Conservation (phyloP, 2,888 invertebrate species). For the Biston stratarius region DNA sequence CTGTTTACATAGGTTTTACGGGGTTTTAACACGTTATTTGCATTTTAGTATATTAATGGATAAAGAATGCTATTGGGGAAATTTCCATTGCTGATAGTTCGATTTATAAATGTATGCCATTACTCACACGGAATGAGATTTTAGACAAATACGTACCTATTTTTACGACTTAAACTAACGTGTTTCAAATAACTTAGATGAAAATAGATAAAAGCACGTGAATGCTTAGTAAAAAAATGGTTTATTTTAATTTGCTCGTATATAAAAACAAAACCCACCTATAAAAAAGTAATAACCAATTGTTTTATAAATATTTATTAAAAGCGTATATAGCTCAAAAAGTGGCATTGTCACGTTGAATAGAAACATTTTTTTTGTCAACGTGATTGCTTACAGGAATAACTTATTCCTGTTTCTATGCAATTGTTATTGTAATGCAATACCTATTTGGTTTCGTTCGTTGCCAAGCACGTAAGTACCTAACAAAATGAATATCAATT, state of each 20-base stretch:
- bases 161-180: background rate
- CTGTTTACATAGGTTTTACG: conserved; percentile 53
- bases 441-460: conserved; percentile 1
- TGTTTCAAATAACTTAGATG: too few species aligned
- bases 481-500: conserved; percentile 4
- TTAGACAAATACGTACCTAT: background rate
- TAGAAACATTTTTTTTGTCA: too few species aligned
- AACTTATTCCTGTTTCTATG: too few species aligned
- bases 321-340: too few species aligned
- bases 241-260: too few species aligned
- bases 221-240: too few species aligned
- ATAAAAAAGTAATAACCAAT: too few species aligned
- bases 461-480: background rate
- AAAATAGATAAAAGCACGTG: too few species aligned
- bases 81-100: conserved; percentile 43
- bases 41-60: conserved; percentile 45
- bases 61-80: conserved; percentile 30
- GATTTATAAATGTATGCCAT: conserved; percentile 33
- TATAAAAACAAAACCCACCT: too few species aligned
- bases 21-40: conserved; percentile 52
- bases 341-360: too few species aligned
- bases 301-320: too few species aligned
- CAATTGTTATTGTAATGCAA: background rate
- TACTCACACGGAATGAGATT: conserved; percentile 12
- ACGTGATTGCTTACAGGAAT: too few species aligned